Evolutionary conservation across 2,797 vertebrate genomes (phyloP), one percentile per base, ranked within the genome.

Genomic region (Microctenopoma steveboyesi): DNA sequence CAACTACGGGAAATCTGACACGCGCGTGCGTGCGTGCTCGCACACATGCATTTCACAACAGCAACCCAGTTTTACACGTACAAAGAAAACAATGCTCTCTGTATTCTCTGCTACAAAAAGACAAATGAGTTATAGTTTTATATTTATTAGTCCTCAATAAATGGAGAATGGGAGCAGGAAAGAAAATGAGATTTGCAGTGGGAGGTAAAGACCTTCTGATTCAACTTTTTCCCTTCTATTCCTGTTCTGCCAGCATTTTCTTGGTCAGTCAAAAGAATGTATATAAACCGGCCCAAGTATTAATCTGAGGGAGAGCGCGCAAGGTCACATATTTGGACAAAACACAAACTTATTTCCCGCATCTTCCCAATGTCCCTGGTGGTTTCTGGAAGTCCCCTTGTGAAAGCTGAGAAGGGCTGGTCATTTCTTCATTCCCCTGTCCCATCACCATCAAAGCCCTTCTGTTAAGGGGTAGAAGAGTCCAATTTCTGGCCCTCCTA

Each of bases 1-100:
- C 96, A 95, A 92, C 92, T 89, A 92, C 92, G 93, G 91, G 90
- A 87, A 90, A 81, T 58, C 65, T 58, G 49, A 81, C 39, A 46
- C 48, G 54, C 53, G 46, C 52, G 7, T 7, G 7, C 30, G 7
- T 6, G 7, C 30, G 7, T 5, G 7, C 5, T 1, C 30, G 7
- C 30, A 33, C 30, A 33, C 30, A 33, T 5, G 28, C 28, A 5
- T 30, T 30, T 30, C 28, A 30, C 28, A 30, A 30, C 22, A 22
- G 22, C 28, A 30, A 66, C 53, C 58, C 33, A 59, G 28, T 66
- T 47, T 52, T 39, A 18, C 35, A 54, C 64, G 30, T 27, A 47
- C 22, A 54, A 50, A 72, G 28, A 51, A 81, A 78, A 91, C 84
- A 88, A 83, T 78, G 81, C 52, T 61, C 50, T 78, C 58, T 82